Evolutionary conservation across 2,797 vertebrate species (phyloP).

Genomic region (Gorsachius magnificus): DNA sequence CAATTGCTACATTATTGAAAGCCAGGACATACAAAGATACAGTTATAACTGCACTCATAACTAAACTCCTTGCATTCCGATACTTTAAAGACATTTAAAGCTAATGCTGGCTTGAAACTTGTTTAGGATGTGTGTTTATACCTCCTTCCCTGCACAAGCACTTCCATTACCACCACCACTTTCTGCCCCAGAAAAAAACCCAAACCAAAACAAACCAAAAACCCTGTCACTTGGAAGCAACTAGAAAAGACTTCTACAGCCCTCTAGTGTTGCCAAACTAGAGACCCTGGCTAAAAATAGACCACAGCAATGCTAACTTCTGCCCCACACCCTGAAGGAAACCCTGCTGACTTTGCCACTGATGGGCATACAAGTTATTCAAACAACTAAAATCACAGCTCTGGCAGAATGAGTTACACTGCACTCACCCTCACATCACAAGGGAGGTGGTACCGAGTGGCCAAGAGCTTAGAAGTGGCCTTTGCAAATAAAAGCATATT

Average conservation of each 20-base stretch:
- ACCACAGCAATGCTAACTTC: not conserved
- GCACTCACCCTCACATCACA: not conserved
- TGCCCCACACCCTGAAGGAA: not conserved
- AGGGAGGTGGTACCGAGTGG: not conserved
- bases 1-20: not conserved
- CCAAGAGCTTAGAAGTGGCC: not conserved
- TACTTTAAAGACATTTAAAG: not conserved
- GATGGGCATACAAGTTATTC: not conserved
- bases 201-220: not conserved
- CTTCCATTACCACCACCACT: not conserved
- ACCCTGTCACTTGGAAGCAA: not conserved
- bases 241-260: constrained; percentile 71
- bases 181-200: fast-evolving
- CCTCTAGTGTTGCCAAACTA: constrained; percentile 74
- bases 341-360: not conserved
- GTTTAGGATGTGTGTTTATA: not conserved
- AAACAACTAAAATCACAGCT: not conserved
- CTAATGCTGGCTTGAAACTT: not conserved
- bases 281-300: constrained; percentile 36
- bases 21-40: not conserved
- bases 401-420: not conserved
- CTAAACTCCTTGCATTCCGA: not conserved
- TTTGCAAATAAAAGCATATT: constrained; percentile 1
- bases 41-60: not conserved
- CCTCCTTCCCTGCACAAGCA: not conserved